These are phyloP conservation scores for Celastrina argiolus DNA, from an alignment of 2,888 invertebrate genomes.

Conservation along the genomic window DNA sequence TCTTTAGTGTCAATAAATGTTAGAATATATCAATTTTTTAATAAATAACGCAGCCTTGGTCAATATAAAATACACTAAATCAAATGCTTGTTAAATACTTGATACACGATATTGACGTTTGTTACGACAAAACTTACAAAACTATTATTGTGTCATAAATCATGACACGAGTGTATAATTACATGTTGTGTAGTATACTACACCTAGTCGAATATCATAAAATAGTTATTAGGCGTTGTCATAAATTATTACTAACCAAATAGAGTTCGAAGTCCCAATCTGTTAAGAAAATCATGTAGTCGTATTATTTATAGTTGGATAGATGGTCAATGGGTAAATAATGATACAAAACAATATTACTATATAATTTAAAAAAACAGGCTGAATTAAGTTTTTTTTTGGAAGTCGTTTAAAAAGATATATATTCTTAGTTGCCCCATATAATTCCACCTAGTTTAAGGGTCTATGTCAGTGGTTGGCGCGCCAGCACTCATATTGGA, in stretches of 20 bases:
- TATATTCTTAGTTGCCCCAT: too few species aligned
- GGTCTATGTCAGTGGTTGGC: too few species aligned
- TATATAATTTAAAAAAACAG: too few species aligned
- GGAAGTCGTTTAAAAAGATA: too few species aligned
- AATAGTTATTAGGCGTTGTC: constrained; percentile 6
- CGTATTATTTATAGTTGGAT: too few species aligned
- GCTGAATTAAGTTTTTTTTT: too few species aligned
- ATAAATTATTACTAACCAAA: constrained; percentile 9
- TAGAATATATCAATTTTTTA: background rate
- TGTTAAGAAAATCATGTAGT: background rate
- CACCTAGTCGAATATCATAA: background rate
- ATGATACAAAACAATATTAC: too few species aligned
- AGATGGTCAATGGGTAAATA: too few species aligned
- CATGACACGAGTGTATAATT: background rate
- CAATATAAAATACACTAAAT: constrained; percentile 19
- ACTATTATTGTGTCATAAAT: constrained; percentile 8
- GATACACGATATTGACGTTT: constrained; percentile 15
- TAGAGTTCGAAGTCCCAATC: background rate
- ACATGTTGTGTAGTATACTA: background rate
- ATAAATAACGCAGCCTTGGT: background rate
- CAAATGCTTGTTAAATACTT: background rate
- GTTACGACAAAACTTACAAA: constrained; percentile 8
- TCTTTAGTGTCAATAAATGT: background rate
- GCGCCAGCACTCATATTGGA: too few species aligned
- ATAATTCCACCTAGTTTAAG: too few species aligned